Evolutionary conservation across 1,140 invertebrate species (phyloP).

Genomic region (Melanaphis sacchari): DNA sequence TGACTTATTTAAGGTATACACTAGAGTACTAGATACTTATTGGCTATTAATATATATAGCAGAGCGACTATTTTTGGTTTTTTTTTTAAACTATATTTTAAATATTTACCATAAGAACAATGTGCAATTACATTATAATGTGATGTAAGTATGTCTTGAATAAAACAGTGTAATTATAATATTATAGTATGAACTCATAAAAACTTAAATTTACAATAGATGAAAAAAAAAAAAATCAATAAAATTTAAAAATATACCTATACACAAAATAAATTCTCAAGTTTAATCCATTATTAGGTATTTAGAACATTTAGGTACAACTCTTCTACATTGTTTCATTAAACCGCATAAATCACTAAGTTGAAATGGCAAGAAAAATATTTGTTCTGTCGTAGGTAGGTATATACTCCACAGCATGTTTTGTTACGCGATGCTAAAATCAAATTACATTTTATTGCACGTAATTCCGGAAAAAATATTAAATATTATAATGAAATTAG

Average conservation of each 20-base stretch:
- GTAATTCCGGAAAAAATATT: neutral
- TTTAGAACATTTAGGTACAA: too few relatives aligned
- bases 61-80: too few relatives aligned
- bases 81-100: too few relatives aligned
- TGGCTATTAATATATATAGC: too few relatives aligned
- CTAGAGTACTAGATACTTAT: too few relatives aligned
- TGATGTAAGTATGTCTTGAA: too few relatives aligned
- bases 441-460: neutral
- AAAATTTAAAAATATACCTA: neutral
- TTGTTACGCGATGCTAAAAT: neutral
- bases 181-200: neutral
- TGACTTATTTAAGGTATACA: too few relatives aligned
- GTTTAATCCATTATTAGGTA: neutral
- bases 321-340: too few relatives aligned
- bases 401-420: neutral
- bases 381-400: neutral
- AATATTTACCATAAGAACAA: too few relatives aligned
- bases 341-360: neutral
- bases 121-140: too few relatives aligned
- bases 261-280: neutral
- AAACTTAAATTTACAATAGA: neutral
- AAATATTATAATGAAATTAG: conserved; percentile 20
- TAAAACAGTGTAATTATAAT: neutral
- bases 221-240: too few relatives aligned
- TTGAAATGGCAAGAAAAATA: neutral